Percentiles rank a stretch among this genome's conserved stretches.
These are phyloP conservation scores for Craterocephalus amniculus DNA, from an alignment of 2,797 vertebrate genomes.

Conservation along the genomic window DNA sequence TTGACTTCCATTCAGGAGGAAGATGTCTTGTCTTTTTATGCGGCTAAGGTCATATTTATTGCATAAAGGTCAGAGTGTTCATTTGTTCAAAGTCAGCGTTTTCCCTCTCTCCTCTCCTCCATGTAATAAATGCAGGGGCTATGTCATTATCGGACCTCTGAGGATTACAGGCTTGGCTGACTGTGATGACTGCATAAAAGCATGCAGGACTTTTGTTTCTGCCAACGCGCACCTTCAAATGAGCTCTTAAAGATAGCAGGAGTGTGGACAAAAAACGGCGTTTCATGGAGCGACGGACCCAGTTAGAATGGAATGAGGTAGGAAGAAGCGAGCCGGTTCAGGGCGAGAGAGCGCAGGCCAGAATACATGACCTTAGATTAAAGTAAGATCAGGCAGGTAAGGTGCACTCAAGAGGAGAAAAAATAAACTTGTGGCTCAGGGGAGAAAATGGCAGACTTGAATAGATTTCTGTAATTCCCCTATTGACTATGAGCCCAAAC, in stretches of 20 bases:
- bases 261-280: slow-evolving; percentile 62
- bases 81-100: slow-evolving; percentile 91
- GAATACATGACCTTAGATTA: slow-evolving; percentile 37
- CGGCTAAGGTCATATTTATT: slow-evolving; percentile 92
- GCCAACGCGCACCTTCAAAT: slow-evolving; percentile 76
- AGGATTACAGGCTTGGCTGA: slow-evolving; percentile 88
- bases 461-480: slow-evolving; percentile 66
- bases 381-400: slow-evolving; percentile 5
- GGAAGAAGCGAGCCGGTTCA: slow-evolving; percentile 21
- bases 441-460: slow-evolving; percentile 40
- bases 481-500: slow-evolving; percentile 55
- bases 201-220: slow-evolving; percentile 84
- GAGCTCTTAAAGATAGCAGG: slow-evolving; percentile 74
- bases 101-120: slow-evolving; percentile 83
- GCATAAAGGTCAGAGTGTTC: slow-evolving; percentile 91
- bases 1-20: slow-evolving; percentile 91
- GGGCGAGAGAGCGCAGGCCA: slow-evolving; percentile 35
- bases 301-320: neutral
- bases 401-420: neutral
- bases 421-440: slow-evolving; percentile 42
- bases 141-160: slow-evolving; percentile 87
- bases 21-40: slow-evolving; percentile 93
- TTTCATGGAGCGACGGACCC: slow-evolving; percentile 52
- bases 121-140: slow-evolving; percentile 88
- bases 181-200: slow-evolving; percentile 88